phyloP scores from a whole-genome alignment of 2,113 vertebrate genomes.

The Macroglossus sobrinus region DNA sequence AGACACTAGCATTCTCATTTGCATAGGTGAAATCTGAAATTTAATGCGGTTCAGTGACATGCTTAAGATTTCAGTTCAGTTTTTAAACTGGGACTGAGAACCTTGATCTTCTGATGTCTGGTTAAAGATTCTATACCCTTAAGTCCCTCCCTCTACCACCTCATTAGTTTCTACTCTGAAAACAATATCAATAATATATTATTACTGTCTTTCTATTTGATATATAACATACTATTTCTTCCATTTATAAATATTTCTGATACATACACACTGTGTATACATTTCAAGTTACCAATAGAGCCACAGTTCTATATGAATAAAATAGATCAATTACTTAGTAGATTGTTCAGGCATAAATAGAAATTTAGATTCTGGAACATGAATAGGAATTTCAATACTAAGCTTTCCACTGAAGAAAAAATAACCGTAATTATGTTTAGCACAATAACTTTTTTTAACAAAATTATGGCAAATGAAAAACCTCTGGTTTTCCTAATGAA shows the following conservation, averaged over 20 bases:
- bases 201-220: not conserved
- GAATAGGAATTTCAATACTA: constrained; percentile 45
- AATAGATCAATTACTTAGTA: constrained; percentile 36
- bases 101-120: not conserved
- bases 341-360: constrained; percentile 44
- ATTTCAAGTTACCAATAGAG: not conserved
- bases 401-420: constrained; percentile 51
- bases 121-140: not conserved
- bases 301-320: not conserved
- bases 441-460: not conserved
- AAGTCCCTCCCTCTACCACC: not conserved
- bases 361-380: constrained; percentile 52
- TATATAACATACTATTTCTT: not conserved
- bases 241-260: not conserved
- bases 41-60: constrained; percentile 1
- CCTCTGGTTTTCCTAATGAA: constrained; percentile 33
- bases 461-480: constrained; percentile 31
- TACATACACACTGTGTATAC: not conserved
- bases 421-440: constrained; percentile 45
- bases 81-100: not conserved
- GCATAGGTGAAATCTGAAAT: not conserved
- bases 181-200: not conserved
- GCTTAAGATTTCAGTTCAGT: not conserved
- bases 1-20: constrained; percentile 26
- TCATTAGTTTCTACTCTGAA: constrained; percentile 23